Evolutionary conservation across 2,113 vertebrate species (phyloP).

Genomic region (Dipodomys stephensi): DNA sequence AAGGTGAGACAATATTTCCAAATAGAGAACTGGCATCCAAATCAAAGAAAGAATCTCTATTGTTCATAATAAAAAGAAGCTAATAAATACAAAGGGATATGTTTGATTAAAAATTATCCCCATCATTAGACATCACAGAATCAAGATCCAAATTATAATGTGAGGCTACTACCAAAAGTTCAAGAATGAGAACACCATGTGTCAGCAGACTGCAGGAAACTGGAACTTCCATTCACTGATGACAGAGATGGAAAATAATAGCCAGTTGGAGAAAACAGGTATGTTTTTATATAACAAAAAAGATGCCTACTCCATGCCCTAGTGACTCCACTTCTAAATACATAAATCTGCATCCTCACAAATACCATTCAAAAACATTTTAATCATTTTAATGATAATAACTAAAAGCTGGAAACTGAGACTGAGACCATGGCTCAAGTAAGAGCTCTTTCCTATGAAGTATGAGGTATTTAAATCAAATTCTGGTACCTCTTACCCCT

Average conservation of each 20-base stretch:
- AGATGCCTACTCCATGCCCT: too few relatives aligned
- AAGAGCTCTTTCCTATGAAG: too few relatives aligned
- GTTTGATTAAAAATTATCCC: not conserved
- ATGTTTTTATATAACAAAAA: too few relatives aligned
- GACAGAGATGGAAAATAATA: too few relatives aligned
- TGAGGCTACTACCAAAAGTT: not conserved
- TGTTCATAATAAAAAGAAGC: not conserved
- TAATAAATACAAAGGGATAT: not conserved
- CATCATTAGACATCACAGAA: too few relatives aligned
- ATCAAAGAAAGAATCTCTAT: not conserved
- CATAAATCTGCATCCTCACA: too few relatives aligned
- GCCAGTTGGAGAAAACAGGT: too few relatives aligned
- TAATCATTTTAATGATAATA: not conserved
- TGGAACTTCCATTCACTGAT: not conserved
- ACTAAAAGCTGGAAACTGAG: not conserved
- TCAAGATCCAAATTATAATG: not conserved
- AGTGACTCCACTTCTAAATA: too few relatives aligned
- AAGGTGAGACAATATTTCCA: not conserved
- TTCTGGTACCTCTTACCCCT: too few relatives aligned
- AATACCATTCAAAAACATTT: not conserved
- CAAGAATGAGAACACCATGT: not conserved
- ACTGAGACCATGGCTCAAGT: too few relatives aligned
- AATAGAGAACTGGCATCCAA: not conserved
- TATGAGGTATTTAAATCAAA: too few relatives aligned
- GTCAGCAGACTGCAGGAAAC: too few relatives aligned